Conservation (phyloP, 2,113 vertebrate species). For the Bettongia penicillata region DNA sequence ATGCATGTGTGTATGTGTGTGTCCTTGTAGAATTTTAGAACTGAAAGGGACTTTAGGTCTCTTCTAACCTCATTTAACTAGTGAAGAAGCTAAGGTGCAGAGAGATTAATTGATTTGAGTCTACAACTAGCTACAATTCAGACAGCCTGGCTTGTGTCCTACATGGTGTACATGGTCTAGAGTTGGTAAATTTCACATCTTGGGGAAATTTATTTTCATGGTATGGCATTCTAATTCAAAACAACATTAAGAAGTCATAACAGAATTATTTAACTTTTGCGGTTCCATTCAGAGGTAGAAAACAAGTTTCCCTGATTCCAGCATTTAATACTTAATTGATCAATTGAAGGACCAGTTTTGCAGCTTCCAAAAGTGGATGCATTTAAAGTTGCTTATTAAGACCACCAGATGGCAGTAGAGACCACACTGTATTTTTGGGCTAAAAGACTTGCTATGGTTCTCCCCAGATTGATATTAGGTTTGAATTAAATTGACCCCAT, state of each 20-base stretch:
- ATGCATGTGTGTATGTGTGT: background rate
- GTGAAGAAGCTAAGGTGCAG: background rate
- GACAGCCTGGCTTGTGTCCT: background rate
- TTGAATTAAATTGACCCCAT: background rate
- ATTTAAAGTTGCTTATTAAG: background rate
- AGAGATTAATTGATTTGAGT: background rate
- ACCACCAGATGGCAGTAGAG: constrained; percentile 59
- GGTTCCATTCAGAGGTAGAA: background rate
- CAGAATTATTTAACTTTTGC: background rate
- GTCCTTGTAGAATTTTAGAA: background rate
- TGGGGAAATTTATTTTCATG: background rate
- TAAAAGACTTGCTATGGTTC: background rate
- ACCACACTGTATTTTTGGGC: background rate
- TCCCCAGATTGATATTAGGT: background rate
- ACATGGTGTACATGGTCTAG: background rate
- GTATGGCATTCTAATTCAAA: background rate
- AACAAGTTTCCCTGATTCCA: background rate
- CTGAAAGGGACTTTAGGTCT: background rate
- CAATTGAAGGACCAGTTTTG: constrained; percentile 11
- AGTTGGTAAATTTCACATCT: background rate
- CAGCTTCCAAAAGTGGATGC: background rate
- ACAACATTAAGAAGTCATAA: background rate
- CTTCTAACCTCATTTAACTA: background rate
- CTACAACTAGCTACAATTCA: background rate
- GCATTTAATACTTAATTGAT: background rate